phyloP scores from a whole-genome alignment of 2,797 vertebrate species.

The Coregonus sp. region DNA sequence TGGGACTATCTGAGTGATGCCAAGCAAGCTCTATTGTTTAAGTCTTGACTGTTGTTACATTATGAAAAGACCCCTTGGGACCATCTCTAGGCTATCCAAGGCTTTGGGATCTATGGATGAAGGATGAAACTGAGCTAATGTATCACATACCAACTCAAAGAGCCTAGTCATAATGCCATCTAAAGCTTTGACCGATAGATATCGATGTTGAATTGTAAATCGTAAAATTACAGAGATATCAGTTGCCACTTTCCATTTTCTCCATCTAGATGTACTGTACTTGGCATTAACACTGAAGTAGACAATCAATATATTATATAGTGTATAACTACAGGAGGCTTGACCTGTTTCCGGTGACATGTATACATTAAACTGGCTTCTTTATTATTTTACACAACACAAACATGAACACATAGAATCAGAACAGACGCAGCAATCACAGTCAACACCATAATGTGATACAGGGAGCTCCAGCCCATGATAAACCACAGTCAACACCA shows the following conservation, averaged over 20 bases:
- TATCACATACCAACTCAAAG: not conserved
- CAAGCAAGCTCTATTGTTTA: not conserved
- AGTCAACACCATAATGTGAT: too few relatives aligned
- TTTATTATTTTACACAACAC: too few relatives aligned
- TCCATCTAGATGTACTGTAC: too few relatives aligned
- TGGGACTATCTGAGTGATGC: not conserved
- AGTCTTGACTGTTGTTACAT: not conserved
- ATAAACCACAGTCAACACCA: too few relatives aligned
- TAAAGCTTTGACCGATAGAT: not conserved
- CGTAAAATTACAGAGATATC: not conserved
- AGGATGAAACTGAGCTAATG: too few relatives aligned
- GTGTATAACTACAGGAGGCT: too few relatives aligned
- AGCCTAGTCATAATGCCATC: not conserved
- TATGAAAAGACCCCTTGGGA: not conserved
- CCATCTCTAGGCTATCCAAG: not conserved
- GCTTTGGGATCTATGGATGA: not conserved
- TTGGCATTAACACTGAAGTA: too few relatives aligned
- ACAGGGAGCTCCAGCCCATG: too few relatives aligned
- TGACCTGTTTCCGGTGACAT: too few relatives aligned
- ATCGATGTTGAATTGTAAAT: not conserved
- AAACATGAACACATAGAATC: too few relatives aligned
- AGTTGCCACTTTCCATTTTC: not conserved
- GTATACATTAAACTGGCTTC: too few relatives aligned
- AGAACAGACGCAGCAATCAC: too few relatives aligned
- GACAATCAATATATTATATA: not conserved